Percentiles rank a stretch among this genome's conserved stretches.
phyloP scores from a whole-genome alignment of 2,113 vertebrate genomes.

The Thunnus maccoyii region DNA sequence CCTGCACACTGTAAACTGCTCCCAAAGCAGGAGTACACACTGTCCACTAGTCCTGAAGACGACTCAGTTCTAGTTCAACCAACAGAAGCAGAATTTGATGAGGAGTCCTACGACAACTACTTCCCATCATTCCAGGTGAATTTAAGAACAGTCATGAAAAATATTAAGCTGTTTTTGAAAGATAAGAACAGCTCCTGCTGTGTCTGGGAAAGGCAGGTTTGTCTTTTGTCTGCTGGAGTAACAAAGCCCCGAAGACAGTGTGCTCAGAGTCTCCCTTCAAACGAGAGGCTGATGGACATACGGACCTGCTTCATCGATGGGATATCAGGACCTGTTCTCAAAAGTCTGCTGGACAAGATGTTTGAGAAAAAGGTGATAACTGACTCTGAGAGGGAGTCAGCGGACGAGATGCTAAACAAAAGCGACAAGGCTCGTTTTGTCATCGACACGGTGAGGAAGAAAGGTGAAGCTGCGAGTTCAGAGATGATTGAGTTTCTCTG shows the following conservation, averaged over 20 bases:
- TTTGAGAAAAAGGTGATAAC: constrained; percentile 14
- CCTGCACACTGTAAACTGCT: constrained; percentile 37
- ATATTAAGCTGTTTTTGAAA: not conserved
- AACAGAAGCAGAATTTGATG: constrained; percentile 37
- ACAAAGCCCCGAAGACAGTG: not conserved
- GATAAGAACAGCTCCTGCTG: not conserved
- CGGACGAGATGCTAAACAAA: fast-evolving
- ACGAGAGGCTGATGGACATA: not conserved
- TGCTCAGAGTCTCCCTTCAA: not conserved
- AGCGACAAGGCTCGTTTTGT: constrained; percentile 41
- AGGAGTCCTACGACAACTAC: constrained; percentile 18
- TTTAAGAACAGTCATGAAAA: fast-evolving
- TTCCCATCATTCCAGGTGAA: constrained; percentile 14
- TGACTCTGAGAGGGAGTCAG: constrained; percentile 19
- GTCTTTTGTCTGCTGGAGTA: not conserved
- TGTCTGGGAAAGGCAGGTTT: constrained; percentile 9
- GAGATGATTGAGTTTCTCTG: constrained; percentile 37
- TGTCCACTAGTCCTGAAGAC: constrained; percentile 20
- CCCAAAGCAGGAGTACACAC: constrained; percentile 28
- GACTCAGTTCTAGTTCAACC: constrained; percentile 28
- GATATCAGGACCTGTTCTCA: constrained; percentile 29
- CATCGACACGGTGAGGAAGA: constrained; percentile 39
- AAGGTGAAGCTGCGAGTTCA: constrained; percentile 40
- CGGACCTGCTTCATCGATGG: not conserved
- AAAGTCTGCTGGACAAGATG: constrained; percentile 34